phyloP scores from a whole-genome alignment of 2,888 invertebrate genomes.

The Plusia festucae region DNA sequence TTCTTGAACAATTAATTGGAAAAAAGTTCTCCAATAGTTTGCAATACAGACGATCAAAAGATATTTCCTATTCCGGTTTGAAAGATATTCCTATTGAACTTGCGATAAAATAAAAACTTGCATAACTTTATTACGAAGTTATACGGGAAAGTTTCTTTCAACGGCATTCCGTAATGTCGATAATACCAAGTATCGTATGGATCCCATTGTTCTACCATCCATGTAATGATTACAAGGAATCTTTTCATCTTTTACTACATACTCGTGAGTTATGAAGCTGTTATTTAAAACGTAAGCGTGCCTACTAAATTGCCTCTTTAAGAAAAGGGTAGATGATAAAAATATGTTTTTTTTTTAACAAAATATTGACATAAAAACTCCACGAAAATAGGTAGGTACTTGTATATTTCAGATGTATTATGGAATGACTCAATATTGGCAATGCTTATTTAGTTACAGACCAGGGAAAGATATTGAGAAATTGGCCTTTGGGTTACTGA shows the following conservation, averaged over 20 bases:
- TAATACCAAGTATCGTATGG: slow-evolving; percentile 53
- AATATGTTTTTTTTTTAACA: too few species aligned
- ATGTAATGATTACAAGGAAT: slow-evolving; percentile 47
- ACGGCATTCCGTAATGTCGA: slow-evolving; percentile 56
- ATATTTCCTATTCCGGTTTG: slow-evolving; percentile 3
- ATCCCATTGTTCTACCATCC: slow-evolving; percentile 54
- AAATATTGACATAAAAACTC: too few species aligned
- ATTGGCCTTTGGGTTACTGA: too few species aligned
- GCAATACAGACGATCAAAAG: not conserved
- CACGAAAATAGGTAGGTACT: too few species aligned
- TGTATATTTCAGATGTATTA: too few species aligned
- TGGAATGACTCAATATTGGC: too few species aligned
- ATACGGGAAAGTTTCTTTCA: slow-evolving; percentile 63
- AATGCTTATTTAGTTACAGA: too few species aligned
- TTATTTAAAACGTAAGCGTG: not conserved
- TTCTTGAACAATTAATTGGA: not conserved
- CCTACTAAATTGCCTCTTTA: too few species aligned
- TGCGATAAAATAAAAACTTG: slow-evolving; percentile 48
- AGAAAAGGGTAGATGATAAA: too few species aligned
- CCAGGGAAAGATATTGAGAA: too few species aligned
- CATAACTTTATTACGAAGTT: slow-evolving; percentile 60
- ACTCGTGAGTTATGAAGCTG: slow-evolving; percentile 24
- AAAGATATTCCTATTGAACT: slow-evolving; percentile 37
- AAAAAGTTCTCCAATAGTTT: not conserved
- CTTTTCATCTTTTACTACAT: slow-evolving; percentile 42